These are phyloP conservation scores for Drosophila busckii DNA, from an alignment of 1,140 invertebrate species.

Conservation along the genomic window DNA sequence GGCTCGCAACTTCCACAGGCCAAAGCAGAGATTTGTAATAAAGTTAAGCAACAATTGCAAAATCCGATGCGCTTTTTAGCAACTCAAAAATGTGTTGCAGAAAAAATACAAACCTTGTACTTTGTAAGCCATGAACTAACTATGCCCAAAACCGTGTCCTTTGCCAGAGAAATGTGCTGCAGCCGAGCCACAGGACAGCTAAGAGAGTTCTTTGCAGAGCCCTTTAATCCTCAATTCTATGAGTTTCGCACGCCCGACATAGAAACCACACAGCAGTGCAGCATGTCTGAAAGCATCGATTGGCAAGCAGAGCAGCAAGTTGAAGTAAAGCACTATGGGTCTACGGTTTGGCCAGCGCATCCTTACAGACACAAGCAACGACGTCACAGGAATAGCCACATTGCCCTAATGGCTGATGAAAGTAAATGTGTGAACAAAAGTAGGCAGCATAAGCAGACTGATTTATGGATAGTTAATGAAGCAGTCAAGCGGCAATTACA, in stretches of 20 bases:
- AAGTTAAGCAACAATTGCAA: not conserved
- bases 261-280: not conserved
- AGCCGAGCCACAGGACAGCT: not conserved
- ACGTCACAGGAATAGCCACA: not conserved
- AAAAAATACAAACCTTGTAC: not conserved
- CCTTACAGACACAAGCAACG: slow-evolving; percentile 11
- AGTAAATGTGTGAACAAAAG: not conserved
- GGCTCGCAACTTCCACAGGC: not conserved
- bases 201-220: not conserved
- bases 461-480: slow-evolving; percentile 5
- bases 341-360: slow-evolving; percentile 27
- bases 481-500: slow-evolving; percentile 17
- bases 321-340: too few relatives aligned
- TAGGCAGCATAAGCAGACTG: not conserved
- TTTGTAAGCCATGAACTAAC: slow-evolving; percentile 9
- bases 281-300: too few relatives aligned
- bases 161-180: not conserved
- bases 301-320: too few relatives aligned
- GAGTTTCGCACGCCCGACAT: slow-evolving; percentile 44
- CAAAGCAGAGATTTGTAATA: too few relatives aligned
- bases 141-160: slow-evolving; percentile 3
- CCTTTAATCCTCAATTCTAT: not conserved
- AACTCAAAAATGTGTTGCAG: not conserved
- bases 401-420: not conserved
- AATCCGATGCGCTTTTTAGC: not conserved